Percentiles rank a stretch among this genome's conserved stretches.
These are phyloP conservation scores for Pseudolycoriella hygida DNA, from an alignment of 2,888 invertebrate genomes.

Conservation along the genomic window DNA sequence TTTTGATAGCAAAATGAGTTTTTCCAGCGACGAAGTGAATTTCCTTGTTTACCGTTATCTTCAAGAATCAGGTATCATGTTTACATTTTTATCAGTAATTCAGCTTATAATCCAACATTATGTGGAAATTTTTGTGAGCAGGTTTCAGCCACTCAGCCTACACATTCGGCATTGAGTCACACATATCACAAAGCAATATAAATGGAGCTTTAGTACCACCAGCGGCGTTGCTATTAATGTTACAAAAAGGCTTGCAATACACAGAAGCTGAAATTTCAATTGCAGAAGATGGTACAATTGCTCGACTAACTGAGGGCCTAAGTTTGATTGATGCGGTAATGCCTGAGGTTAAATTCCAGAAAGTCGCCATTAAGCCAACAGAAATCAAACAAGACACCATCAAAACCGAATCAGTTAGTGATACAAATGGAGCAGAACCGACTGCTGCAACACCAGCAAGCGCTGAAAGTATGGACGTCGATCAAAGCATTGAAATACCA, in stretches of 20 bases:
- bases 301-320: slow-evolving; percentile 77
- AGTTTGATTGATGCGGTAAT: slow-evolving; percentile 96
- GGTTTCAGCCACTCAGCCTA: slow-evolving; percentile 97
- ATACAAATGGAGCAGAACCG: slow-evolving; percentile 74
- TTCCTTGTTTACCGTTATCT: slow-evolving; percentile 96
- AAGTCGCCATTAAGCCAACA: slow-evolving; percentile 21
- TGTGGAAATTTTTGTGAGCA: slow-evolving; percentile 29
- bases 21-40: slow-evolving; percentile 98
- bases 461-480: slow-evolving; percentile 4
- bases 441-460: slow-evolving; percentile 12
- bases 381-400: slow-evolving; percentile 54
- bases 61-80: slow-evolving; percentile 82
- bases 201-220: slow-evolving; percentile 96
- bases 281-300: slow-evolving; percentile 74
- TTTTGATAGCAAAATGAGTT: slow-evolving; percentile 56
- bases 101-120: background rate
- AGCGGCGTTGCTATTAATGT: slow-evolving; percentile 79
- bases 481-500: slow-evolving; percentile 82
- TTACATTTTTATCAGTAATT: background rate
- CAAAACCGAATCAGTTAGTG: slow-evolving; percentile 45
- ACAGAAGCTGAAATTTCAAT: slow-evolving; percentile 97
- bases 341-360: slow-evolving; percentile 39
- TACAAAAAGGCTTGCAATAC: slow-evolving; percentile 95
- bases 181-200: slow-evolving; percentile 95
- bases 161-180: slow-evolving; percentile 96